Evolutionary conservation across 2,888 invertebrate genomes (phyloP).

Genomic region (Cerastis leucographa): DNA sequence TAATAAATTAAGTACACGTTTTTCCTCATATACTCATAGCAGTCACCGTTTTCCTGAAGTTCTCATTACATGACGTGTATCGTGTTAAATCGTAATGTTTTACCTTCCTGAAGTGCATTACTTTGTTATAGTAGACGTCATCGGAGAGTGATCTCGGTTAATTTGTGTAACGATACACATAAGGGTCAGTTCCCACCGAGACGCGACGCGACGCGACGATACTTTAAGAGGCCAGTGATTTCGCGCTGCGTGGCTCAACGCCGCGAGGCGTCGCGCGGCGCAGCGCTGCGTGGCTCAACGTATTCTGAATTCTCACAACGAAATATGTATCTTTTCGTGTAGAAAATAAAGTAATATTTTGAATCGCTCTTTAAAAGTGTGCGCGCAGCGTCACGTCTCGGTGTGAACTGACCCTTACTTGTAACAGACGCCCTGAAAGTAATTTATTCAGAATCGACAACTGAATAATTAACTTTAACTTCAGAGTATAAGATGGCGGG

Average conservation of each 20-base stretch:
- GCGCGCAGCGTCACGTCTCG: no score
- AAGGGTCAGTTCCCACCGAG: no score
- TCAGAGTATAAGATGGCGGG: background rate
- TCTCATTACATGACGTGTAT: background rate
- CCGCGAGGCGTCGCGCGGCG: no score
- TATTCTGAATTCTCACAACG: no score
- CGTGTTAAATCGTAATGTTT: background rate
- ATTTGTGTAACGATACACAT: constrained; percentile 3
- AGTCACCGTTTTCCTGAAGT: constrained; percentile 14
- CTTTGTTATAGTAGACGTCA: background rate
- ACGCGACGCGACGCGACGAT: no score
- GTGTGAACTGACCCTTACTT: no score
- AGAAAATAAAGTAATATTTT: no score
- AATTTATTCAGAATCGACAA: background rate
- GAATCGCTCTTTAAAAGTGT: no score
- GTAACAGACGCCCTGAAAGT: background rate
- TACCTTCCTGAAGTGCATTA: background rate
- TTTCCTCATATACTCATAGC: constrained; percentile 9
- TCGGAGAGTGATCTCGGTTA: background rate
- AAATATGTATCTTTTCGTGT: no score
- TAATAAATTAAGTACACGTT: background rate
- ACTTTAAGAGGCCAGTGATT: no score
- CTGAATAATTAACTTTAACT: background rate
- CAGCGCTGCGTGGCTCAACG: no score
- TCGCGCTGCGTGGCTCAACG: no score